A percentile compares a stretch with the other conserved stretches of the same genome.
These are phyloP conservation scores for Hartigia nigra DNA, from an alignment of 2,888 invertebrate genomes.

Conservation along the genomic window DNA sequence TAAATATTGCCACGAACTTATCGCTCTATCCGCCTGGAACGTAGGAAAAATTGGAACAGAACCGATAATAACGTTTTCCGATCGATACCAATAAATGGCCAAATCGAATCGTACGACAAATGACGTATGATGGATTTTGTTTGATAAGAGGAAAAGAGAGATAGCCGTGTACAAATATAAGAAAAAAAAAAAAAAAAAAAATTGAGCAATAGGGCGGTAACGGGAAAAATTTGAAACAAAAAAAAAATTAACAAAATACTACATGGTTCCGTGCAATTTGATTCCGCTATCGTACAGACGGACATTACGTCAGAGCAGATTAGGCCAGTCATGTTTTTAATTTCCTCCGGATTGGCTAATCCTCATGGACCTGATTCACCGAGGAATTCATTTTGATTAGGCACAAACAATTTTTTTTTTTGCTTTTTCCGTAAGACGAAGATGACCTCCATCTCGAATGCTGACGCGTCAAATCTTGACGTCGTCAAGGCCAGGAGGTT, in stretches of 20 bases:
- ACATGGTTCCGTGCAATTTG: neutral
- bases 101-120: constrained; percentile 1
- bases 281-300: neutral
- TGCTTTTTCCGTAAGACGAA: neutral
- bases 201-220: neutral
- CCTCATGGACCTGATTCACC: neutral
- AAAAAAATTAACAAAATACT: neutral
- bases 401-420: neutral
- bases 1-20: neutral
- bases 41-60: neutral
- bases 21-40: neutral
- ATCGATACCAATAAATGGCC: neutral
- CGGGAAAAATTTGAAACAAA: neutral
- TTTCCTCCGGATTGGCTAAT: neutral
- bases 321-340: neutral
- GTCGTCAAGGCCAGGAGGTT: constrained; percentile 34
- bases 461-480: constrained; percentile 11
- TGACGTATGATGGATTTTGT: neutral
- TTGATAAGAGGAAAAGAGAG: neutral
- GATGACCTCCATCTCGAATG: constrained; percentile 31
- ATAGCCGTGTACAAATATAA: neutral
- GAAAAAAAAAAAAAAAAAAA: neutral
- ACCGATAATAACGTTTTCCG: neutral
- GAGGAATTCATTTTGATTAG: neutral
- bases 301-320: neutral